Conservation (phyloP, 2,888 invertebrate species). For the Drosophila ezoana region DNA sequence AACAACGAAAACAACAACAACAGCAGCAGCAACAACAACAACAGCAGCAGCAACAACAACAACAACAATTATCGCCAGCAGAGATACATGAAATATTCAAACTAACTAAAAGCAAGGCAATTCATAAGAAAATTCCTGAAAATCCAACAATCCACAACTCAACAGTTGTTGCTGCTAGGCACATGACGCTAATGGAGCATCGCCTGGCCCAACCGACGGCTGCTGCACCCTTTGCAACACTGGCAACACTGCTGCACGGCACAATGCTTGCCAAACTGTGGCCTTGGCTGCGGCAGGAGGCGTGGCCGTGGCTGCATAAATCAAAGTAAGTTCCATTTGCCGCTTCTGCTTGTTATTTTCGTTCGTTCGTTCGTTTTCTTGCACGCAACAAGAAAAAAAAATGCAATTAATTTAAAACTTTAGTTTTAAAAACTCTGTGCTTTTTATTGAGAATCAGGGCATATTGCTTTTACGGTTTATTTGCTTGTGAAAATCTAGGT, state of each 20-base stretch:
- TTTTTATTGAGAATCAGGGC: too few relatives aligned
- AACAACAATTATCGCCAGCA: slow-evolving; percentile 42
- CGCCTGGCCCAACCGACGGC: slow-evolving; percentile 46
- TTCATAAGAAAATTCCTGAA: slow-evolving; percentile 56
- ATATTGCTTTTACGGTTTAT: too few relatives aligned
- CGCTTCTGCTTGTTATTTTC: slow-evolving; percentile 6
- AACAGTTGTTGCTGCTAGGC: slow-evolving; percentile 44
- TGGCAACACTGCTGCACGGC: slow-evolving; percentile 17
- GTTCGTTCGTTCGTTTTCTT: background rate
- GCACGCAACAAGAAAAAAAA: slow-evolving; percentile 5
- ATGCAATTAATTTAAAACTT: slow-evolving; percentile 39
- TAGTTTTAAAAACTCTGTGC: too few relatives aligned
- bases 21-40: slow-evolving; percentile 24
- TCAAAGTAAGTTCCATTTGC: slow-evolving; percentile 67
- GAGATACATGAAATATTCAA: slow-evolving; percentile 64
- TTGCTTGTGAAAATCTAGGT: too few relatives aligned
- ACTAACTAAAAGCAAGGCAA: slow-evolving; percentile 65
- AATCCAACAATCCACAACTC: slow-evolving; percentile 44
- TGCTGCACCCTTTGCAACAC: slow-evolving; percentile 3
- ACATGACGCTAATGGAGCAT: slow-evolving; percentile 70
- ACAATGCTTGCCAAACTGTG: slow-evolving; percentile 58
- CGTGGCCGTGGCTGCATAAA: slow-evolving; percentile 68
- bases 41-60: slow-evolving; percentile 12
- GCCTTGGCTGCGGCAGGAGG: slow-evolving; percentile 57
- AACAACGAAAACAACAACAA: slow-evolving; percentile 31